These are phyloP conservation scores for Nomia melanderi DNA, from an alignment of 1,140 invertebrate genomes.

Conservation along the genomic window DNA sequence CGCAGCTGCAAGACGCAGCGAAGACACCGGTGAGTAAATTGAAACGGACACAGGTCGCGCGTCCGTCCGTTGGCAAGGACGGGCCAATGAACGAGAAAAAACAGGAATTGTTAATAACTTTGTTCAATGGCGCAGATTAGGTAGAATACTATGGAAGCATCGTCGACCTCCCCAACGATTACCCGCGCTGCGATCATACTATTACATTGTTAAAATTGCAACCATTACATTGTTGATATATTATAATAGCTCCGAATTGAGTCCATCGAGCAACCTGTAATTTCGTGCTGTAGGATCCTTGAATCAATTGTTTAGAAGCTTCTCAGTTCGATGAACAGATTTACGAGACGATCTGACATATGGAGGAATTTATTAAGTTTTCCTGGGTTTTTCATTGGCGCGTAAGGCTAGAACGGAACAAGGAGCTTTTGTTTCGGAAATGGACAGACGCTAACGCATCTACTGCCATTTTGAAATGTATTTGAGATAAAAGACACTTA, in stretches of 20 bases:
- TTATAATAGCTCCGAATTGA: conserved; percentile 33
- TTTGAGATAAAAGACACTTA: too few relatives aligned
- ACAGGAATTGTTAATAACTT: too few relatives aligned
- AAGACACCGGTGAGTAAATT: conserved; percentile 16
- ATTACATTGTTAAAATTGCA: conserved; percentile 24
- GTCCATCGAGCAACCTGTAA: background rate
- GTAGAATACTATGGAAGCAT: too few relatives aligned
- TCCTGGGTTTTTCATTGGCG: background rate
- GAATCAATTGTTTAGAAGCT: conserved; percentile 11
- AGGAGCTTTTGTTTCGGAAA: too few relatives aligned
- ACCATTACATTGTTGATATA: conserved; percentile 17
- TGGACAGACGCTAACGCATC: too few relatives aligned
- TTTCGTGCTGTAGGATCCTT: background rate
- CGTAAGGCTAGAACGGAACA: too few relatives aligned
- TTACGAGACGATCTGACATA: background rate
- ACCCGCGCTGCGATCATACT: conserved; percentile 13
- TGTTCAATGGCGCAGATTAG: too few relatives aligned
- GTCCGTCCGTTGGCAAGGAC: too few relatives aligned
- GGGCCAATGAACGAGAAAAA: background rate
- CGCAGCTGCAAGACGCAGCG: conserved; percentile 1
- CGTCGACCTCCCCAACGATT: background rate
- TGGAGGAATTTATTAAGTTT: too few relatives aligned
- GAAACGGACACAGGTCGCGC: background rate
- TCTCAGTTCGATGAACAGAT: background rate
- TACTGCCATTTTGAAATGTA: too few relatives aligned